Conservation (phyloP, 2,113 vertebrate genomes). For the Nibea coibor region DNA sequence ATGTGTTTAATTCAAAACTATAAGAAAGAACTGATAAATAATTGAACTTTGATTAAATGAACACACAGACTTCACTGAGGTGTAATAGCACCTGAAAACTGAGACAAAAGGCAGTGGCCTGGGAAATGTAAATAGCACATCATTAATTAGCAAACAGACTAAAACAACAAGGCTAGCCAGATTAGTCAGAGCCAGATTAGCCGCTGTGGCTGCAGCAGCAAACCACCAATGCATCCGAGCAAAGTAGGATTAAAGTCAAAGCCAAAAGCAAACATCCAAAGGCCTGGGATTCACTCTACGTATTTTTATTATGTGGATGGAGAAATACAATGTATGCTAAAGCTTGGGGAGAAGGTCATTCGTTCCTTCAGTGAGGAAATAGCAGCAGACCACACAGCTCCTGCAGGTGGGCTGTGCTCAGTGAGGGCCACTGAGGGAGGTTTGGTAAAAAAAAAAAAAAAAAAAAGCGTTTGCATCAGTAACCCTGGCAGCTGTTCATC, state of each 20-base stretch:
- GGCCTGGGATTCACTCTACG: conserved; percentile 6
- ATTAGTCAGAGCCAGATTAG: conserved; percentile 58
- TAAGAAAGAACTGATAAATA: background rate
- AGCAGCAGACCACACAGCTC: background rate
- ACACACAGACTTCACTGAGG: background rate
- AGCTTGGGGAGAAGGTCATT: conserved; percentile 16
- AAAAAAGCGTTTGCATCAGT: background rate
- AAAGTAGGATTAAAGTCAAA: conserved; percentile 64
- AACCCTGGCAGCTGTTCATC: too few species aligned
- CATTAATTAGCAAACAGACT: conserved; percentile 68
- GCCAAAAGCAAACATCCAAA: conserved; percentile 55
- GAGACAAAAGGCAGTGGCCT: conserved; percentile 33
- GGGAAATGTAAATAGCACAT: conserved; percentile 38
- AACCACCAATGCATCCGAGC: conserved; percentile 47
- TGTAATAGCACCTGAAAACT: conserved; percentile 20
- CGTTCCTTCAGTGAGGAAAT: conserved; percentile 4
- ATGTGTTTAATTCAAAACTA: conserved; percentile 5
- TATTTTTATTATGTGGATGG: conserved; percentile 23
- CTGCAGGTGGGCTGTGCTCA: background rate
- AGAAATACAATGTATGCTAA: conserved; percentile 23
- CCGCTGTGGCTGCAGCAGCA: conserved; percentile 29
- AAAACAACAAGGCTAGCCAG: conserved; percentile 54
- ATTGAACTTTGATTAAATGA: background rate
- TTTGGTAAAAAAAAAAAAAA: conserved; percentile 4
- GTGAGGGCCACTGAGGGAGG: background rate